A percentile compares a stretch with the other conserved stretches of the same genome.
These are phyloP conservation scores for Centropus unirufus DNA, from an alignment of 2,113 vertebrate genomes.

Conservation along the genomic window DNA sequence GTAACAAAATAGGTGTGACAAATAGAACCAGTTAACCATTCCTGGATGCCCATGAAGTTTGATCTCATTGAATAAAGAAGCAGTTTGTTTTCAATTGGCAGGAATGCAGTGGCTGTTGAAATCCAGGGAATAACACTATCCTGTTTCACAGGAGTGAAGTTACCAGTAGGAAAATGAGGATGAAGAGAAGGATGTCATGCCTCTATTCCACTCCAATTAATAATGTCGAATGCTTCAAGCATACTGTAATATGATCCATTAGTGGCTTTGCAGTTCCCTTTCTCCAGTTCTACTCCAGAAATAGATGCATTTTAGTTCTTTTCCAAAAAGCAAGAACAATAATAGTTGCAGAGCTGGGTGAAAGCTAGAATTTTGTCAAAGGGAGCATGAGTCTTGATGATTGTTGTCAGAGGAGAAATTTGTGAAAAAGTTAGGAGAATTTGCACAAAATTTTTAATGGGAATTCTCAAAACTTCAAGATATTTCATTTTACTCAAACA, in stretches of 20 bases:
- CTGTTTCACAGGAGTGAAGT: not conserved
- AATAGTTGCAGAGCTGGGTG: not conserved
- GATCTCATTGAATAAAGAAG: not conserved
- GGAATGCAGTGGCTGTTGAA: not conserved
- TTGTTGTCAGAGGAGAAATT: not conserved
- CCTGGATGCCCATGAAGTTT: not conserved
- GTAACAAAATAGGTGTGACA: not conserved
- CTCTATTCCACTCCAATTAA: slow-evolving; percentile 1
- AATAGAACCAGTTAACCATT: not conserved
- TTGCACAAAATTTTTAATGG: not conserved
- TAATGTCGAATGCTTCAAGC: not conserved
- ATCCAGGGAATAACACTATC: not conserved
- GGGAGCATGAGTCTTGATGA: not conserved
- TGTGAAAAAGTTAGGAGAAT: not conserved
- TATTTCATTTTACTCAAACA: not conserved
- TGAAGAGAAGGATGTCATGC: slow-evolving; percentile 19
- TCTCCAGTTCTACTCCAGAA: slow-evolving; percentile 4
- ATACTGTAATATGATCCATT: slow-evolving; percentile 1
- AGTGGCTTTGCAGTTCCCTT: slow-evolving; percentile 3
- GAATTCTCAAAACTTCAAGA: not conserved
- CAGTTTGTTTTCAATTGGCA: not conserved
- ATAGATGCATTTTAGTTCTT: slow-evolving; percentile 12
- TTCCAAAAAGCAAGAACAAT: not conserved
- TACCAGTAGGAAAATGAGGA: slow-evolving; percentile 8
- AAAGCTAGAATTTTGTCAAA: slow-evolving; percentile 1